A percentile compares a stretch with the other conserved stretches of the same genome.
phyloP scores from a whole-genome alignment of 1,140 invertebrate genomes.

The Teleogryllus occipitalis region DNA sequence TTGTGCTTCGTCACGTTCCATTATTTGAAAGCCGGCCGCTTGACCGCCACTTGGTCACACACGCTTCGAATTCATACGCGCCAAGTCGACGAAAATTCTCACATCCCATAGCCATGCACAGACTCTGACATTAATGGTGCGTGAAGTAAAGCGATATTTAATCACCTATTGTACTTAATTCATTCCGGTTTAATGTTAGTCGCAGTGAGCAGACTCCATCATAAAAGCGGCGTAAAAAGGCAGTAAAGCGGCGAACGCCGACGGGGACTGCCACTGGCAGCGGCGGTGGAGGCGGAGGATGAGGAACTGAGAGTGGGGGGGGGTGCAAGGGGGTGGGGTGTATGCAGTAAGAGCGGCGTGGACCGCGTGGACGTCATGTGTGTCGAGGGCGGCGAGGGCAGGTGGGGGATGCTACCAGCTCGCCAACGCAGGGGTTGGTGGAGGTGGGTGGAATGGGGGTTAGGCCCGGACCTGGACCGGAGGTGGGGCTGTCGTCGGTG shows the following conservation, averaged over 20 bases:
- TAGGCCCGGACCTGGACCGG: too few species aligned
- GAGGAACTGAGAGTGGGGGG: too few species aligned
- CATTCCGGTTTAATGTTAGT: not conserved
- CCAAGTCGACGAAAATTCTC: too few species aligned
- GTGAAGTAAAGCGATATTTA: not conserved
- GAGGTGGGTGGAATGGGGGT: not conserved
- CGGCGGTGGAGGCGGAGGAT: too few species aligned
- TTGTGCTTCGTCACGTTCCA: too few species aligned
- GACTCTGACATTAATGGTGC: not conserved
- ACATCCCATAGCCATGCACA: too few species aligned
- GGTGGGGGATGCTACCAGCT: too few species aligned
- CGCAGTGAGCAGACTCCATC: not conserved
- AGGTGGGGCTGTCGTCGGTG: not conserved
- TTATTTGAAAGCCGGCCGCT: too few species aligned
- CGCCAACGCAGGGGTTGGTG: not conserved
- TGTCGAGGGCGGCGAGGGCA: not conserved
- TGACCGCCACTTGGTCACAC: too few species aligned
- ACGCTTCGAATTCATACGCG: too few species aligned
- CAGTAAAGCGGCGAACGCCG: not conserved
- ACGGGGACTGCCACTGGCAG: not conserved
- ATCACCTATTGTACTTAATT: slow-evolving; percentile 2
- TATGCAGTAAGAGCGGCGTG: not conserved
- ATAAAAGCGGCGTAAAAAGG: not conserved
- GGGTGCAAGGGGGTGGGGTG: too few species aligned
- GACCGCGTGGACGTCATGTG: not conserved